These are phyloP conservation scores for Catharus ustulatus DNA, from an alignment of 2,797 vertebrate species.

Conservation along the genomic window DNA sequence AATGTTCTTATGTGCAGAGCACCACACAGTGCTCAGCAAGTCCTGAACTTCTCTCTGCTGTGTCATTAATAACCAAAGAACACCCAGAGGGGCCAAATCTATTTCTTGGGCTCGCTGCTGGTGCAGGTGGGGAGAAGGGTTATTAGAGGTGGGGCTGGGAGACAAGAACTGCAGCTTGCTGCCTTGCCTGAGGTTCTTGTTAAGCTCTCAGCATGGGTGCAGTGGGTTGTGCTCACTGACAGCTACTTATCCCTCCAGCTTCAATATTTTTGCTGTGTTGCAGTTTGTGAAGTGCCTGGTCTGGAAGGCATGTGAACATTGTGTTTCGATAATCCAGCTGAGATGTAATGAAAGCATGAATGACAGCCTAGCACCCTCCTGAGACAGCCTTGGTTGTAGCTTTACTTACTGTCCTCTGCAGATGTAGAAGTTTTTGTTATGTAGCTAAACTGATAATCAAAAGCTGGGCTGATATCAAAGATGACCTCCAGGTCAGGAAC, in stretches of 20 bases:
- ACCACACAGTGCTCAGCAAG: neutral
- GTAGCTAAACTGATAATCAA: conserved; percentile 59
- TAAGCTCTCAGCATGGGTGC: conserved; percentile 11
- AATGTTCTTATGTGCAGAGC: neutral
- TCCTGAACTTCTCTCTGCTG: neutral
- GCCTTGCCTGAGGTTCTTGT: neutral
- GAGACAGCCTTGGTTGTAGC: conserved; percentile 37
- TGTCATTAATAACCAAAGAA: neutral
- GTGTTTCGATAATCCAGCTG: conserved; percentile 47
- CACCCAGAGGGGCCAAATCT: neutral
- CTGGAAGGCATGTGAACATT: conserved; percentile 39
- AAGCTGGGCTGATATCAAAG: conserved; percentile 49
- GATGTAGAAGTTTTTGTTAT: conserved; percentile 28
- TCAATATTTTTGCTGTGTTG: conserved; percentile 33
- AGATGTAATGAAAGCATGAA: conserved; percentile 51
- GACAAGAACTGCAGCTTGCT: neutral
- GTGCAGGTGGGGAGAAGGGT: neutral
- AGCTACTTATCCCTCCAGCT: conserved; percentile 21
- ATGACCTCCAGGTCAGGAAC: conserved; percentile 35
- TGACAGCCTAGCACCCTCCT: conserved; percentile 47
- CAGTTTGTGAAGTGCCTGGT: conserved; percentile 39
- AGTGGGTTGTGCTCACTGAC: neutral
- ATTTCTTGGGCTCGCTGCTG: neutral
- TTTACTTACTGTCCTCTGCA: conserved; percentile 13
- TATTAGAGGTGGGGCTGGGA: neutral